Conservation (phyloP, 2,888 invertebrate genomes). For the Camponotus fellah region DNA sequence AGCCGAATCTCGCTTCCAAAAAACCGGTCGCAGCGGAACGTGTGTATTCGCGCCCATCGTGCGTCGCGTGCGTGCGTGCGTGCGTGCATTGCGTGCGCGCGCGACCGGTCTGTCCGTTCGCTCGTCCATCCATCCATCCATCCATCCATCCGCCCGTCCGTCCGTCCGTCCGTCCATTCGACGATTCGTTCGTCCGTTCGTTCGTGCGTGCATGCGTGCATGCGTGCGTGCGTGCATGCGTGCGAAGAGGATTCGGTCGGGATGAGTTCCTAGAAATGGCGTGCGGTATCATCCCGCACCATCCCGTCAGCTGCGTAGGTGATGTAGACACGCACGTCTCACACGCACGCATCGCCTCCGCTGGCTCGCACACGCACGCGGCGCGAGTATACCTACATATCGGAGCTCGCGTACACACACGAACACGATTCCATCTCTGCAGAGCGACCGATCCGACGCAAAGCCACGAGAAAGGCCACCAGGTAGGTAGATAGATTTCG, state of each 20-base stretch:
- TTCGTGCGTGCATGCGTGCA: slow-evolving; percentile 70
- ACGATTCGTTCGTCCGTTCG: slow-evolving; percentile 59
- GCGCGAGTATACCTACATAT: slow-evolving; percentile 4
- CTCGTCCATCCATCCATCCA: slow-evolving; percentile 24
- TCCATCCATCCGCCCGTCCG: neutral
- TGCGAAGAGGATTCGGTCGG: slow-evolving; percentile 72
- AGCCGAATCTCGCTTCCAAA: slow-evolving; percentile 32
- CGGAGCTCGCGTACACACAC: slow-evolving; percentile 4
- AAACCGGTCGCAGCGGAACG: slow-evolving; percentile 34
- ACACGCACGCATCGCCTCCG: slow-evolving; percentile 56
- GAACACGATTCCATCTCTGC: slow-evolving; percentile 22
- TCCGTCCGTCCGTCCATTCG: slow-evolving; percentile 16
- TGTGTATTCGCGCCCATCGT: slow-evolving; percentile 11
- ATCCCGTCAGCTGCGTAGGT: slow-evolving; percentile 80
- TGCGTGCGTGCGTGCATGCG: slow-evolving; percentile 71
- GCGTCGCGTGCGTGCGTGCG: slow-evolving; percentile 9
- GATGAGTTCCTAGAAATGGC: slow-evolving; percentile 82
- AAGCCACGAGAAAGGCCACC: slow-evolving; percentile 44
- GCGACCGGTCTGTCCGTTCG: neutral
- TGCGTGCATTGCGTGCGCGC: slow-evolving; percentile 17
- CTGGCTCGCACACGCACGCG: slow-evolving; percentile 52
- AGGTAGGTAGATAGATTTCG: slow-evolving; percentile 61
- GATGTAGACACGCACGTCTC: slow-evolving; percentile 75
- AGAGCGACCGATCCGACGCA: slow-evolving; percentile 9
- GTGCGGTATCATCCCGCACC: slow-evolving; percentile 80